phyloP scores from a whole-genome alignment of 2,888 invertebrate species.

The Cabera pusaria region DNA sequence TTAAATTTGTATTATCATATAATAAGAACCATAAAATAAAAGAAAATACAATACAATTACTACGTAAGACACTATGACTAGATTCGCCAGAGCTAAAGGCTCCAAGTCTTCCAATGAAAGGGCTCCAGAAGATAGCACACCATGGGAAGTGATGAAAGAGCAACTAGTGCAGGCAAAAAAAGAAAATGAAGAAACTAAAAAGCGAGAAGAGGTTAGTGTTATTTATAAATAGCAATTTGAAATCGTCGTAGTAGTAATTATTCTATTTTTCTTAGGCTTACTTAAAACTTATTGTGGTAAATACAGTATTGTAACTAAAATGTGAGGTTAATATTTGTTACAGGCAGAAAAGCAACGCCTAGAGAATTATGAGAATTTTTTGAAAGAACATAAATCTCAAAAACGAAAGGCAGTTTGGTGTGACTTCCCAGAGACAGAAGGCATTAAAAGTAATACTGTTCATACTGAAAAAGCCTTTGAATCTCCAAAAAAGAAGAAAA shows the following conservation, averaged over 20 bases:
- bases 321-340: too few relatives aligned
- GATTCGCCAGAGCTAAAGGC: constrained; percentile 89
- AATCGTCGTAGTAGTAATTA: too few relatives aligned
- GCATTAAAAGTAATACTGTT: too few relatives aligned
- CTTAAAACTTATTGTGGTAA: too few relatives aligned
- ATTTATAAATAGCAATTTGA: background rate
- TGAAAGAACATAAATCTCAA: constrained; percentile 73
- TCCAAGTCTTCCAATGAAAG: constrained; percentile 89
- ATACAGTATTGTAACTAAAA: too few relatives aligned
- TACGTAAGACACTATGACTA: constrained; percentile 87
- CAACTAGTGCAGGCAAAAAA: constrained; percentile 81
- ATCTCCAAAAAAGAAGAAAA: constrained; percentile 39
- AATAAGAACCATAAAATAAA: too few relatives aligned
- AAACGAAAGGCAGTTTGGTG: constrained; percentile 80
- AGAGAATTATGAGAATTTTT: constrained; percentile 76
- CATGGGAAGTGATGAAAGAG: constrained; percentile 88
- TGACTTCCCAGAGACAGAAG: constrained; percentile 73
- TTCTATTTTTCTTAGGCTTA: too few relatives aligned
- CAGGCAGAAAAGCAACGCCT: constrained; percentile 77
- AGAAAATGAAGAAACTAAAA: constrained; percentile 65
- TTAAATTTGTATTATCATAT: too few relatives aligned
- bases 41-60: too few relatives aligned
- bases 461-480: constrained; percentile 11
- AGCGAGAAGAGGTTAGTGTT: constrained; percentile 58
- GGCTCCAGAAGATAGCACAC: constrained; percentile 86